Evolutionary conservation across 2,797 vertebrate genomes (phyloP).

Genomic region (Moxostoma hubbsi): DNA sequence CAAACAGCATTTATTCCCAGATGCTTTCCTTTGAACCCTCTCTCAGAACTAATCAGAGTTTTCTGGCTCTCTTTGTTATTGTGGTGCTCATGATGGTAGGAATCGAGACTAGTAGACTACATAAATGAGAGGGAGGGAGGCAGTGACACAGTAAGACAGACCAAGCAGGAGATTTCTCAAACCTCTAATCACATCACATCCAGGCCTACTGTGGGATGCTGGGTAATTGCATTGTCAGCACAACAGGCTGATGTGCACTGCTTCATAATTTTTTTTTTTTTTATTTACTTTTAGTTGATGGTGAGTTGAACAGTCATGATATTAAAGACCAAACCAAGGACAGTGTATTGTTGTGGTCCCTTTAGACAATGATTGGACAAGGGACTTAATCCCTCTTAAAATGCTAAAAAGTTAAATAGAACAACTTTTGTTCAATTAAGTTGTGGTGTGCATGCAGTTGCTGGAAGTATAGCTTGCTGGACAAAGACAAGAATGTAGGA

Average conservation of each 20-base stretch:
- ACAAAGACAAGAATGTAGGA: conserved; percentile 20
- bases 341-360: neutral
- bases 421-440: conserved; percentile 8
- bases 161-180: conserved; percentile 27
- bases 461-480: neutral
- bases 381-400: neutral
- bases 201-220: conserved; percentile 10
- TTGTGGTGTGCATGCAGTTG: neutral
- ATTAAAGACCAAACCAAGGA: conserved; percentile 2
- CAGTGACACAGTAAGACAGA: neutral
- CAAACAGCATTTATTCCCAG: conserved; percentile 12
- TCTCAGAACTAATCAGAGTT: conserved; percentile 5
- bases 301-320: neutral
- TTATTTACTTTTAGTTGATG: neutral
- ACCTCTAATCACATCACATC: conserved; percentile 36
- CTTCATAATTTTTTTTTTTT: neutral
- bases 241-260: neutral
- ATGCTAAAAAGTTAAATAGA: conserved; percentile 11
- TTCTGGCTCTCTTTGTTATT: conserved; percentile 12
- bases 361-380: neutral
- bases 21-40: conserved; percentile 12
- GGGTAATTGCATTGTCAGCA: conserved; percentile 31
- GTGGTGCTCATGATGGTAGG: conserved; percentile 5
- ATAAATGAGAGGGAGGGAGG: conserved; percentile 11
- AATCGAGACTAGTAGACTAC: conserved; percentile 4